Percentiles rank a stretch among this genome's conserved stretches.
Evolutionary conservation across 2,113 vertebrate genomes (phyloP).

Genomic region (Phyllopteryx taeniolatus): DNA sequence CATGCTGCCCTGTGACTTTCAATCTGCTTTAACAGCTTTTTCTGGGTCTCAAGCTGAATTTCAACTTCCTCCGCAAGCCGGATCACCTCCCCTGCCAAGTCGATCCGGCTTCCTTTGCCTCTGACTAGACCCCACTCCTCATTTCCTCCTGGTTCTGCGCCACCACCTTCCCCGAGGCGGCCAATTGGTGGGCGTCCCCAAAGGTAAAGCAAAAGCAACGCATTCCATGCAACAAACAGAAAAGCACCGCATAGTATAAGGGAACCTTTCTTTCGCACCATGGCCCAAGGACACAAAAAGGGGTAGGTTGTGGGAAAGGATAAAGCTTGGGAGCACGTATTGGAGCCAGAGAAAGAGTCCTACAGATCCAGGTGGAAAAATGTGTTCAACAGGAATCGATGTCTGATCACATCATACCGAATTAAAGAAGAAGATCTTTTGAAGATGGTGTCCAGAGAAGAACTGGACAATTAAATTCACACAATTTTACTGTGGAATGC

Average conservation of each 20-base stretch:
- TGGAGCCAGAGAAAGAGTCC: conserved; percentile 20
- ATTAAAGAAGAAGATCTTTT: conserved; percentile 19
- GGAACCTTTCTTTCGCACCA: conserved; percentile 88
- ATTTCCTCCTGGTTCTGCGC: conserved; percentile 71
- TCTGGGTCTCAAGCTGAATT: conserved; percentile 82
- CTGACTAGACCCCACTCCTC: conserved; percentile 66
- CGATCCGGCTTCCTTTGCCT: conserved; percentile 44
- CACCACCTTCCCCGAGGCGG: conserved; percentile 62
- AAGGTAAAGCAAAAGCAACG: conserved; percentile 88
- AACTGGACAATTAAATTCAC: conserved; percentile 2
- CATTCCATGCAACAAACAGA: conserved; percentile 91
- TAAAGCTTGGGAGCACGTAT: conserved; percentile 17
- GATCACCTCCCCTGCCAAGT: conserved; percentile 81
- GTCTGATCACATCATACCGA: conserved; percentile 23
- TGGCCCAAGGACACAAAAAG: conserved; percentile 74
- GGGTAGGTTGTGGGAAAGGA: conserved; percentile 50
- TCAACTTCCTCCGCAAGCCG: conserved; percentile 79
- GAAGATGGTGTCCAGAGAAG: conserved; percentile 3
- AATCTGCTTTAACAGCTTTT: conserved; percentile 83
- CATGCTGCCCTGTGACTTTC: conserved; percentile 72
- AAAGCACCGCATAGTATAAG: conserved; percentile 84
- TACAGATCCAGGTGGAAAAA: conserved; percentile 13
- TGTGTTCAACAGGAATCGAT: conserved; percentile 14
- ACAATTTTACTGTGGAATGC: conserved; percentile 5
- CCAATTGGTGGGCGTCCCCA: conserved; percentile 81